Percentiles rank a stretch among this genome's conserved stretches.
phyloP scores from a whole-genome alignment of 2,888 invertebrate genomes.

The Drosophila flavopinicola region DNA sequence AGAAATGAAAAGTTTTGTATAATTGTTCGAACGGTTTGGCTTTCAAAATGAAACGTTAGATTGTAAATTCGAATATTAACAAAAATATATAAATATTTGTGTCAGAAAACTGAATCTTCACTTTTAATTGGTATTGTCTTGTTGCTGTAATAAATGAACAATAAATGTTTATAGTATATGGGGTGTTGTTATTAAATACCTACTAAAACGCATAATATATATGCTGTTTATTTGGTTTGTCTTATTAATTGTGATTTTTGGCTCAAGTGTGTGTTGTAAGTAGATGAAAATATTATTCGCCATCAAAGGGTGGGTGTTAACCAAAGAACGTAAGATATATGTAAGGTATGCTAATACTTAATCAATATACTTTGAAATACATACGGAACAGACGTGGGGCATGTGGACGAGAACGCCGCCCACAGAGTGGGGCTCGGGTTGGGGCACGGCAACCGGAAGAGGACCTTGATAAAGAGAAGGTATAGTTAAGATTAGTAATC shows the following conservation, averaged over 20 bases:
- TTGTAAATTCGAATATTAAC: slow-evolving; percentile 19
- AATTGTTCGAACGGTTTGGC: slow-evolving; percentile 53
- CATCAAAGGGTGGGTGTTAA: slow-evolving; percentile 52
- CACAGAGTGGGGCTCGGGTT: slow-evolving; percentile 90
- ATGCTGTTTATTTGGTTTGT: slow-evolving; percentile 16
- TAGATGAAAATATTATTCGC: slow-evolving; percentile 38
- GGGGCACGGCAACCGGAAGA: slow-evolving; percentile 86
- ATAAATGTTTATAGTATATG: slow-evolving; percentile 36
- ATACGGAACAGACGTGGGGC: slow-evolving; percentile 93
- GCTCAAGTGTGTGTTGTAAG: slow-evolving; percentile 22
- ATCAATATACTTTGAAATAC: slow-evolving; percentile 68
- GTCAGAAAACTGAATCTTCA: slow-evolving; percentile 34
- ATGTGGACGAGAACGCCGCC: slow-evolving; percentile 95
- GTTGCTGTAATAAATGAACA: slow-evolving; percentile 63
- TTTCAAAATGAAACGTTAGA: slow-evolving; percentile 31
- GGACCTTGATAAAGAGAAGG: slow-evolving; percentile 80
- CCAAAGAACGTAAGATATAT: slow-evolving; percentile 57
- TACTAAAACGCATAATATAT: slow-evolving; percentile 66
- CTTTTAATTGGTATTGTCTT: slow-evolving; percentile 45
- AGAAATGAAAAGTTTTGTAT: slow-evolving; percentile 75
- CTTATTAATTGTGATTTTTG: slow-evolving; percentile 23
- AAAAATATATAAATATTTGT: slow-evolving; percentile 25
- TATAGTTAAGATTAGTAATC: slow-evolving; percentile 51
- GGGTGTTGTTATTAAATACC: slow-evolving; percentile 63
- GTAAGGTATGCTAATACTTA: slow-evolving; percentile 32